phyloP scores from a whole-genome alignment of 2,888 invertebrate species.

The Cerastoderma edule region DNA sequence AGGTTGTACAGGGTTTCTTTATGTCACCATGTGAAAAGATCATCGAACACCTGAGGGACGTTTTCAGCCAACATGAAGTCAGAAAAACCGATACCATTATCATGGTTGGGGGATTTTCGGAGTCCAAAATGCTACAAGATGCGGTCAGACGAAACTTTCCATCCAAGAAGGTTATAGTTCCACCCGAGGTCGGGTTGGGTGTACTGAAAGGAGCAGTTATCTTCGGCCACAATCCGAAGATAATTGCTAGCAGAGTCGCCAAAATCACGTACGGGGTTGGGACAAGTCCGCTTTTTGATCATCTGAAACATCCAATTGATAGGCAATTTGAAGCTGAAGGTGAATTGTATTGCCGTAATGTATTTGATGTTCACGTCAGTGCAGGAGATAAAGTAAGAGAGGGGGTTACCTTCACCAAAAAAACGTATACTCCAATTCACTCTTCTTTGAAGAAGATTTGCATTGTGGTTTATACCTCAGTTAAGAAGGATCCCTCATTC shows the following conservation, averaged over 20 bases:
- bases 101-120: constrained; percentile 56
- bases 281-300: constrained; percentile 6
- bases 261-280: constrained; percentile 42
- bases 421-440: constrained; percentile 31
- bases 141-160: constrained; percentile 33
- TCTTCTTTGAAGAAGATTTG: not conserved
- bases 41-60: constrained; percentile 32
- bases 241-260: constrained; percentile 40
- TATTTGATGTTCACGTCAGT: constrained; percentile 45
- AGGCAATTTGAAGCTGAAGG: constrained; percentile 28
- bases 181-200: constrained; percentile 50
- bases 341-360: constrained; percentile 20
- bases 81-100: constrained; percentile 40
- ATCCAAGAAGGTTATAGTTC: constrained; percentile 40
- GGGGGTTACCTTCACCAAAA: constrained; percentile 30
- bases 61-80: constrained; percentile 34
- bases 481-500: constrained; percentile 32
- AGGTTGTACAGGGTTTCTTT: constrained; percentile 38
- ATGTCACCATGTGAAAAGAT: constrained; percentile 35
- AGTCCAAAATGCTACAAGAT: constrained; percentile 48
- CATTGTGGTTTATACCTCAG: constrained; percentile 31
- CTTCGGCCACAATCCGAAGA: constrained; percentile 49
- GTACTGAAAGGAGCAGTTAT: constrained; percentile 58
- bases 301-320: constrained; percentile 23
- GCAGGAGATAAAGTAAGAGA: constrained; percentile 35